Percentiles rank a stretch among this genome's conserved stretches.
Evolutionary conservation across 2,888 invertebrate genomes (phyloP).

Genomic region (Oscheius myriophilus): DNA sequence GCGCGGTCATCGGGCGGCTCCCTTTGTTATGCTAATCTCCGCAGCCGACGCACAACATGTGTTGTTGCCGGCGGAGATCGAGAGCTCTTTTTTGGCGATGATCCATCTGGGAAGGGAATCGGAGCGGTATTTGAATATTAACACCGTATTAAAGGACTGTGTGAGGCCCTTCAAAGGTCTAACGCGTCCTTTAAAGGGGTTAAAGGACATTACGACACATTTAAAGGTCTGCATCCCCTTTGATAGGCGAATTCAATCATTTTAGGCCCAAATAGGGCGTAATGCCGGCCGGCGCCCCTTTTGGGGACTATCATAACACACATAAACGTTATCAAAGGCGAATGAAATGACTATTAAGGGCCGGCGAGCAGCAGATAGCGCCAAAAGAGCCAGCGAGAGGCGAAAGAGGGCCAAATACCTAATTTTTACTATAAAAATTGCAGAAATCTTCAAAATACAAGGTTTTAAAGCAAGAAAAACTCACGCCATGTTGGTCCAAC

Average conservation of each 20-base stretch:
- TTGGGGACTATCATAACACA: slow-evolving; percentile 26
- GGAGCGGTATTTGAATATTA: no score
- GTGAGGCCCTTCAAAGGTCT: no score
- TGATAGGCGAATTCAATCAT: no score
- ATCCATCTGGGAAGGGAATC: neutral
- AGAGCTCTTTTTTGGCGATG: slow-evolving; percentile 1
- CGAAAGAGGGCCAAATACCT: neutral
- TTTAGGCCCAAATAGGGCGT: no score
- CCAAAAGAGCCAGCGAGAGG: neutral
- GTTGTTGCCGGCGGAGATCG: slow-evolving; percentile 17
- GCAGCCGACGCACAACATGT: neutral
- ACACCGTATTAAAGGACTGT: no score
- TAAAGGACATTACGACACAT: no score
- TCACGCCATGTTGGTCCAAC: slow-evolving; percentile 59
- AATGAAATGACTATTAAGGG: slow-evolving; percentile 24
- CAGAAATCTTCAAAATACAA: no score
- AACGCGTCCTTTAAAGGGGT: no score
- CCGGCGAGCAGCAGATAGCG: neutral
- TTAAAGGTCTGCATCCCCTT: no score
- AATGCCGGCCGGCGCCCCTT: neutral
- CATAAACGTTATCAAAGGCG: slow-evolving; percentile 27
- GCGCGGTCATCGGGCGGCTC: no score
- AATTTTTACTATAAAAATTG: neutral
- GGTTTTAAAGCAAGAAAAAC: slow-evolving; percentile 12
- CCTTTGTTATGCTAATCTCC: slow-evolving; percentile 19